A percentile compares a stretch with the other conserved stretches of the same genome.
phyloP scores from a whole-genome alignment of 2,888 invertebrate species.

The Cataglyphis albicans region DNA sequence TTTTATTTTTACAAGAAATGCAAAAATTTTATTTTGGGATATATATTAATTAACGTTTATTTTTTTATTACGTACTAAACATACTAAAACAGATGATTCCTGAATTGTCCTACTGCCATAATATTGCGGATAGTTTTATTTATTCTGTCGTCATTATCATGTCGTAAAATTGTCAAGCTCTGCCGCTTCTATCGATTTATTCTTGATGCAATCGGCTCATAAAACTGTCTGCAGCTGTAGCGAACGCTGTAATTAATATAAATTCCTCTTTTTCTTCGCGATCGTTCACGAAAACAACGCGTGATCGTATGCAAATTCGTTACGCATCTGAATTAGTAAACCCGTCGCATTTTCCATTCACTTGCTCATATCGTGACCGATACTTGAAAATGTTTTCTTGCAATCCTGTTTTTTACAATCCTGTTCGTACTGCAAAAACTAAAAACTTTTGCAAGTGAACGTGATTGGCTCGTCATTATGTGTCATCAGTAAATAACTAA shows the following conservation, averaged over 20 bases:
- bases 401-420: background rate
- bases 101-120: background rate
- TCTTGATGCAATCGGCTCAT: background rate
- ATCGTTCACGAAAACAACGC: conserved; percentile 25
- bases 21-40: background rate
- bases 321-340: conserved; percentile 7
- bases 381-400: background rate
- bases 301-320: conserved; percentile 33
- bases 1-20: background rate
- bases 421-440: conserved; percentile 1
- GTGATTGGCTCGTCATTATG: conserved; percentile 37
- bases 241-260: conserved; percentile 4
- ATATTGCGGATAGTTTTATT: background rate
- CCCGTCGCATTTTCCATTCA: conserved; percentile 3
- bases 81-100: background rate
- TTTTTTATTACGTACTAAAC: background rate
- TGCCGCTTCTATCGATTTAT: conserved; percentile 6
- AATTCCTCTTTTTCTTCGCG: background rate
- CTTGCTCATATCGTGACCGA: conserved; percentile 3
- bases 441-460: conserved; percentile 23
- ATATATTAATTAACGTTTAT: background rate
- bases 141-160: background rate
- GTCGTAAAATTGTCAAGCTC: conserved; percentile 6
- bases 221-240: background rate
- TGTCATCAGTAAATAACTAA: conserved; percentile 43